Evolutionary conservation across 1,140 invertebrate genomes (phyloP).

Genomic region (Temnothorax nylanderi): DNA sequence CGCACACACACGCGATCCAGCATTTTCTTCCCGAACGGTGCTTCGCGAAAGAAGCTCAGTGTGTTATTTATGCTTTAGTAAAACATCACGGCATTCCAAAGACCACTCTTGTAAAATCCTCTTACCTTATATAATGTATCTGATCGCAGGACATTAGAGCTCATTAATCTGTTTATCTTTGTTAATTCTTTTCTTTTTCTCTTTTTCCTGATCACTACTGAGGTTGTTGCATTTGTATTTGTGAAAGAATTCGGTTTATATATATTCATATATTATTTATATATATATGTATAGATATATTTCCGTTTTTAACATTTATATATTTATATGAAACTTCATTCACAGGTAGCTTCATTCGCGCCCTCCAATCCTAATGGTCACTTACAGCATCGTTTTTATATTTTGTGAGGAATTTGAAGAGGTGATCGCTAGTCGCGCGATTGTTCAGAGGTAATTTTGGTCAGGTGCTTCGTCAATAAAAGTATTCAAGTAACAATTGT

Average conservation of each 20-base stretch:
- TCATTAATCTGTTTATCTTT: slow-evolving; percentile 70
- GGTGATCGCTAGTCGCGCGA: slow-evolving; percentile 67
- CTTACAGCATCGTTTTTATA: slow-evolving; percentile 61
- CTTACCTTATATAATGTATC: slow-evolving; percentile 66
- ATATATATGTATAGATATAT: slow-evolving; percentile 74
- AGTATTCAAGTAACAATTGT: slow-evolving; percentile 54
- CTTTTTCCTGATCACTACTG: slow-evolving; percentile 73
- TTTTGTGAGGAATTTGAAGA: slow-evolving; percentile 72
- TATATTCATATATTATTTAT: slow-evolving; percentile 74
- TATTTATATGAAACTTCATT: slow-evolving; percentile 81
- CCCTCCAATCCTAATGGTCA: slow-evolving; percentile 74
- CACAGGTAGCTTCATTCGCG: slow-evolving; percentile 79
- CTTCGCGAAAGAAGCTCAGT: slow-evolving; percentile 61
- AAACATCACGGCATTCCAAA: slow-evolving; percentile 52
- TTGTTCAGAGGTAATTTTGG: slow-evolving; percentile 76
- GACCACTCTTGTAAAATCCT: slow-evolving; percentile 43
- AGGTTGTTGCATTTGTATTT: slow-evolving; percentile 74
- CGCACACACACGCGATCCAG: neutral
- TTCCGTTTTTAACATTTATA: slow-evolving; percentile 77
- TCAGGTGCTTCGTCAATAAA: slow-evolving; percentile 62
- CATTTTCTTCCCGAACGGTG: slow-evolving; percentile 3
- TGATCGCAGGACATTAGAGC: slow-evolving; percentile 61
- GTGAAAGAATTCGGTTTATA: slow-evolving; percentile 73
- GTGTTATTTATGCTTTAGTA: slow-evolving; percentile 45
- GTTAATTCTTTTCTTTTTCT: slow-evolving; percentile 50